Base-by-base conservation (phyloP, 2,797 vertebrate genomes). In the Rhadinocentrus ornatus region DNA sequence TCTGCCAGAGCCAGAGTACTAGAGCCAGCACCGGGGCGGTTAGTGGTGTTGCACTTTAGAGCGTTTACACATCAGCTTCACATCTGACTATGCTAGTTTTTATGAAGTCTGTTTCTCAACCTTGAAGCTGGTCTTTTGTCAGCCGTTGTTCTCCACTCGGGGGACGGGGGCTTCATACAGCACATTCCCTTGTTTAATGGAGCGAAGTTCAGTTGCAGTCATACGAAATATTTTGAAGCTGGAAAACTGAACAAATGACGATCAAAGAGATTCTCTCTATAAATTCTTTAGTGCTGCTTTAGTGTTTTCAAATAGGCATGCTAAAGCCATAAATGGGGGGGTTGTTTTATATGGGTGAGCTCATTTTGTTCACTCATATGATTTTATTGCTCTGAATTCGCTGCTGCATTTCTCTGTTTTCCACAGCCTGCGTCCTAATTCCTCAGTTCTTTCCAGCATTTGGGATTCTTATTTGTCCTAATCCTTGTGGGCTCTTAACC, bases 401-500 rank as follows among this genome's bases (percentile, higher is more conserved):
- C 58, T 1, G 34, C 55, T 27, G 60, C 29, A 50, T 58, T 27
- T 71, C 39, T 73, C 58, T 53, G 50, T 75, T 46, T 62, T 46
- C 55, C 59, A 67, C 57, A 58, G 5, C 39, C 31, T 69, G 44
- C 57, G 55, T 63, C 73, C 72, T 59, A 29, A 37, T 73, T 75
- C 56, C 53, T 67, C 71, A n/a, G 0, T 48, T 81, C 70, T 50
- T 71, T 68, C 44, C 26, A 10, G 50, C 58, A 16, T 64, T 78
- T 48, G 9, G 44, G 50, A 52, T 72, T 27, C 46, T 71, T 80
- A 72, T 81, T 84, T 66, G 58, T 76, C 48, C 60, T 88, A 81
- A 89, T 90, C 86, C 86, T 67, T 58, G 77, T 53, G 82, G 80
- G 81, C 52, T 86, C 73, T 69, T 78, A 69, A 75, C 72, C 75